Percentiles rank a stretch among this genome's conserved stretches.
phyloP scores from a whole-genome alignment of 1,140 invertebrate species.

The Zaprionus ornatus region DNA sequence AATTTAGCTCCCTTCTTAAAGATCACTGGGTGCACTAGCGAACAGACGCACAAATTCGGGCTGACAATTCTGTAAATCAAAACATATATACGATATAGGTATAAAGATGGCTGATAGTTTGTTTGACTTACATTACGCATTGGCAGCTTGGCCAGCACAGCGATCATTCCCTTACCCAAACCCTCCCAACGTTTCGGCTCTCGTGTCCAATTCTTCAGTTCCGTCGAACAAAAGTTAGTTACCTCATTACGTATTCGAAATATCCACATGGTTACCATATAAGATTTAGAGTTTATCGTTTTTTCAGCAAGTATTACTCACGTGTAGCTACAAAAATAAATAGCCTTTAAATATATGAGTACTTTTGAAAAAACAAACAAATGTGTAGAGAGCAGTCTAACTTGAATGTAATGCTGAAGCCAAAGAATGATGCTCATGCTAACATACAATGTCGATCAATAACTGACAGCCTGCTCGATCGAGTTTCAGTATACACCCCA shows the following conservation, averaged over 20 bases:
- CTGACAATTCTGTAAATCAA: conserved; percentile 21
- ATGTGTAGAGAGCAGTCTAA: background rate
- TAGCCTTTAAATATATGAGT: background rate
- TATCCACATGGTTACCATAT: conserved; percentile 17
- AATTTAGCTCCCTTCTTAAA: background rate
- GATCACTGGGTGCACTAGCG: conserved; percentile 33
- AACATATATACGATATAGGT: background rate
- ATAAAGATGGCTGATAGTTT: background rate
- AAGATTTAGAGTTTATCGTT: conserved; percentile 17
- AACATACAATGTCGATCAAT: background rate
- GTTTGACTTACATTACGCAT: conserved; percentile 32
- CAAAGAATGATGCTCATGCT: background rate
- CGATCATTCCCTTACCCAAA: conserved; percentile 29
- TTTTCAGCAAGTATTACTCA: too few species aligned
- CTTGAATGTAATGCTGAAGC: conserved; percentile 27
- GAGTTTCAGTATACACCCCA: background rate
- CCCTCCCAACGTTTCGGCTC: conserved; percentile 28
- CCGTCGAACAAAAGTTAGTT: conserved; percentile 21
- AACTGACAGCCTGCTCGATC: conserved; percentile 12
- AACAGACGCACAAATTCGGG: conserved; percentile 34
- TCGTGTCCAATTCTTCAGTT: conserved; percentile 33
- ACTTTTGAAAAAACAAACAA: background rate
- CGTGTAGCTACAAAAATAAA: background rate
- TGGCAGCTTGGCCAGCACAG: conserved; percentile 27
- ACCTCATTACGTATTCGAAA: conserved; percentile 26